Conservation (phyloP, 1,140 invertebrate genomes). For the Adelges cooleyi region DNA sequence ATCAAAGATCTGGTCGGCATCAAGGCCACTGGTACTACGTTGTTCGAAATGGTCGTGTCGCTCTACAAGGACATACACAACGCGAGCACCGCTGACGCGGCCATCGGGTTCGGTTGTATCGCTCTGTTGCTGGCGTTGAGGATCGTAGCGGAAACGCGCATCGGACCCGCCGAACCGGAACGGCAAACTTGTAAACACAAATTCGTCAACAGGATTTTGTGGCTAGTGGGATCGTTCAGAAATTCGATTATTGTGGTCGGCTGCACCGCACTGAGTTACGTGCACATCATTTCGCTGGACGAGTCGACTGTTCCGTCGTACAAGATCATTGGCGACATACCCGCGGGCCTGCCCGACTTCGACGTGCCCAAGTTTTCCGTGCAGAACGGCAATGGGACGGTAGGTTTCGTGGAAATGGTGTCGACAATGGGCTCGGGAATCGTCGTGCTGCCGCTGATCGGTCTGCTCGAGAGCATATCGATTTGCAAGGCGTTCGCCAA, state of each 20-base stretch:
- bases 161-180: constrained; percentile 44
- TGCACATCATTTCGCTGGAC: background rate
- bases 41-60: constrained; percentile 59
- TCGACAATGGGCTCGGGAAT: constrained; percentile 60
- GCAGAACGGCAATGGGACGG: constrained; percentile 42
- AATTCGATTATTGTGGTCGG: constrained; percentile 44
- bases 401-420: constrained; percentile 53
- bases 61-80: constrained; percentile 49
- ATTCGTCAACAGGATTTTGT: constrained; percentile 41
- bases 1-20: constrained; percentile 74
- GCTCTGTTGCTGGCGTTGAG: constrained; percentile 55
- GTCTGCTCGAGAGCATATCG: constrained; percentile 68
- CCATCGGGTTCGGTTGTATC: constrained; percentile 60
- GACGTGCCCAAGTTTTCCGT: constrained; percentile 52
- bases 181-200: constrained; percentile 38
- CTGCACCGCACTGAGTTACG: constrained; percentile 36
- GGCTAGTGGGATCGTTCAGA: constrained; percentile 41
- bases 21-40: constrained; percentile 57
- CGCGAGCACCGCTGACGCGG: constrained; percentile 52
- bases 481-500: constrained; percentile 72
- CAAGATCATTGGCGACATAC: constrained; percentile 44
- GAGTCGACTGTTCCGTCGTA: background rate
- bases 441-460: constrained; percentile 66
- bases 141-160: constrained; percentile 46
- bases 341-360: constrained; percentile 53